Evolutionary conservation across 2,888 invertebrate genomes (phyloP).

Genomic region (Lepetodrilus schrolli): DNA sequence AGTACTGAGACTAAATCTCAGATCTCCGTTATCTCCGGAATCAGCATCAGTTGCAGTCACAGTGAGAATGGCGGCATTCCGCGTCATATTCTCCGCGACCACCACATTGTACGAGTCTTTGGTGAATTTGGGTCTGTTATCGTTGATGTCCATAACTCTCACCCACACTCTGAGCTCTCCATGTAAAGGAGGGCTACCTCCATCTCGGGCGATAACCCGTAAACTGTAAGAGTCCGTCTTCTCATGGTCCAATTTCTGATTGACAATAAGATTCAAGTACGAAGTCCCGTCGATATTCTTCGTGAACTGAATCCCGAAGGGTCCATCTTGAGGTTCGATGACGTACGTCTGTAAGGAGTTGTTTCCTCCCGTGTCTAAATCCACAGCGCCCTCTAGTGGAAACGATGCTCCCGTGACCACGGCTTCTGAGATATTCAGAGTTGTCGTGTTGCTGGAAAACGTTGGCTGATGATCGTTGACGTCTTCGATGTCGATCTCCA

Average conservation of each 20-base stretch:
- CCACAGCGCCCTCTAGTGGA: conserved; percentile 57
- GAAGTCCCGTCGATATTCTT: conserved; percentile 57
- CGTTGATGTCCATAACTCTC: conserved; percentile 61
- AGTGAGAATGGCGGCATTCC: conserved; percentile 56
- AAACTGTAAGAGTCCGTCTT: conserved; percentile 52
- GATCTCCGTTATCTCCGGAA: conserved; percentile 83
- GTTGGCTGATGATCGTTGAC: conserved; percentile 69
- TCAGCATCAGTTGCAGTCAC: conserved; percentile 91
- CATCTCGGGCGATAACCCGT: conserved; percentile 60
- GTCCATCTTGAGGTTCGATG: conserved; percentile 52
- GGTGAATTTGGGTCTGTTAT: conserved; percentile 60
- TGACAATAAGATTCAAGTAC: conserved; percentile 57
- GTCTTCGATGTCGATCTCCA: conserved; percentile 66
- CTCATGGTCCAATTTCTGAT: conserved; percentile 60
- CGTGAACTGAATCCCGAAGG: conserved; percentile 54
- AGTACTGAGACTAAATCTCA: conserved; percentile 75
- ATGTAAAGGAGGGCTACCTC: conserved; percentile 53
- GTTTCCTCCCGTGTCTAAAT: conserved; percentile 55
- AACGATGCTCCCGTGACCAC: conserved; percentile 50
- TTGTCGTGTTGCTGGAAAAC: conserved; percentile 50
- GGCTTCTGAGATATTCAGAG: conserved; percentile 58
- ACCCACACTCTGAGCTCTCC: conserved; percentile 58
- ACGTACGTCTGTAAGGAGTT: conserved; percentile 60
- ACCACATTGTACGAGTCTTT: conserved; percentile 54
- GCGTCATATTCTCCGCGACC: conserved; percentile 58